Percentiles rank a stretch among this genome's conserved stretches.
These are phyloP conservation scores for Drosophila parthenogenetica DNA, from an alignment of 2,888 invertebrate species.

Conservation along the genomic window DNA sequence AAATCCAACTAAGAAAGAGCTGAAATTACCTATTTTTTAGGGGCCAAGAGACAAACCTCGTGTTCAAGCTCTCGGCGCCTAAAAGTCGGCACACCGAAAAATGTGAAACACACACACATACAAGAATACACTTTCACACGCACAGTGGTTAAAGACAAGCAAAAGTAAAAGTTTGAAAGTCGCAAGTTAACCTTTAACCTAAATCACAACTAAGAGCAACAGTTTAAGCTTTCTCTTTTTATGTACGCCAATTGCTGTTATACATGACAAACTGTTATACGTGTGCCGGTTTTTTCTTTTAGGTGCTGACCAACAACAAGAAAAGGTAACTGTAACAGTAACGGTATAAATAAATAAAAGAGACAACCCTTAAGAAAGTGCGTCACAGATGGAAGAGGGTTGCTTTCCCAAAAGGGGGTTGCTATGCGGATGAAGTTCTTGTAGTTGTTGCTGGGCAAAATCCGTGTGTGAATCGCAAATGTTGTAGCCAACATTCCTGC, in stretches of 20 bases:
- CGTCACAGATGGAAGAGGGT: constrained; percentile 53
- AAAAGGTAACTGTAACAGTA: constrained; percentile 22
- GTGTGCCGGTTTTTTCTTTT: constrained; percentile 58
- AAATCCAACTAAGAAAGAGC: constrained; percentile 27
- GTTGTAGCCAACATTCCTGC: constrained; percentile 40
- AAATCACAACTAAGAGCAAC: constrained; percentile 74
- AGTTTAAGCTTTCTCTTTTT: constrained; percentile 60
- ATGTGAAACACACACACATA: constrained; percentile 28
- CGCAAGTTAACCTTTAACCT: constrained; percentile 73
- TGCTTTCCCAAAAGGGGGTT: constrained; percentile 47
- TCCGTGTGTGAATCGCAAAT: constrained; percentile 39
- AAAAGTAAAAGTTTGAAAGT: constrained; percentile 74
- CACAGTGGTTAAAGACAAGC: constrained; percentile 12
- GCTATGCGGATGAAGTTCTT: constrained; percentile 36
- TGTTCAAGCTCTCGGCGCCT: constrained; percentile 52
- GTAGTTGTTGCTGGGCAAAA: constrained; percentile 39
- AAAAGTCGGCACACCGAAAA: constrained; percentile 66
- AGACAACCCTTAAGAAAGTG: constrained; percentile 65
- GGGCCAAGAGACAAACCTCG: constrained; percentile 3
- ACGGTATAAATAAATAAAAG: constrained; percentile 10
- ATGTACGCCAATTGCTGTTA: constrained; percentile 39
- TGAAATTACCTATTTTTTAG: constrained; percentile 26
- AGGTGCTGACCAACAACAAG: constrained; percentile 23
- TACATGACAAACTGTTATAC: constrained; percentile 47
- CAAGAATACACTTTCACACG: constrained; percentile 12